These are phyloP conservation scores for Atherinomorus stipes DNA, from an alignment of 2,113 vertebrate species.

Conservation along the genomic window DNA sequence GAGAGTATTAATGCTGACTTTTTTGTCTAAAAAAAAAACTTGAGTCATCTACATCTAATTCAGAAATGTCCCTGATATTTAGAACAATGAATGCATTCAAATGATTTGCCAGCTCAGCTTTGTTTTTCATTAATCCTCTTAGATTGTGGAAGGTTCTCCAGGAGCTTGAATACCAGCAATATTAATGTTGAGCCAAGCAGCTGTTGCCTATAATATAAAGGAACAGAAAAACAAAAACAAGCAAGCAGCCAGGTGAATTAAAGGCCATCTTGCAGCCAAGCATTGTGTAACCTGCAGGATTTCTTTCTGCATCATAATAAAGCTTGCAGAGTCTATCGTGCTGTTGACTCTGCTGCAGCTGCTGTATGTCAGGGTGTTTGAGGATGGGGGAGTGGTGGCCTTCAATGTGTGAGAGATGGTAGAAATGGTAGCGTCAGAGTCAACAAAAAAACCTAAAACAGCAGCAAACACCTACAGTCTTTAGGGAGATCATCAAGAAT, in stretches of 20 bases:
- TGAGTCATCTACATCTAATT: conserved; percentile 20
- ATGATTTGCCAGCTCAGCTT: conserved; percentile 13
- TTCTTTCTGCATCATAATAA: conserved; percentile 23
- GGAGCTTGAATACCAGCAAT: conserved; percentile 14
- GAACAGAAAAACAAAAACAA: neutral
- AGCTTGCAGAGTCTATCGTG: conserved; percentile 14
- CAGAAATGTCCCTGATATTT: conserved; percentile 29
- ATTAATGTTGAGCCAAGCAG: conserved; percentile 23
- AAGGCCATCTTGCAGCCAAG: conserved; percentile 4
- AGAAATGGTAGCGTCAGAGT: conserved; percentile 1
- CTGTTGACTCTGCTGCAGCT: neutral
- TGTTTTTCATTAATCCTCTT: conserved; percentile 61
- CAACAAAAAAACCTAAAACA: conserved; percentile 25
- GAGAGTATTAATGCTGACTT: neutral
- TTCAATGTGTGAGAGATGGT: conserved; percentile 13
- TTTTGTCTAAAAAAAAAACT: conserved; percentile 3
- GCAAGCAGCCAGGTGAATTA: conserved; percentile 29
- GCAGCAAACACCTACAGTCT: conserved; percentile 14
- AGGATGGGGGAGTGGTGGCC: neutral
- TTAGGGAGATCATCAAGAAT: conserved; percentile 15
- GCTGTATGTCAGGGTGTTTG: no score
- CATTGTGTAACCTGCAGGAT: conserved; percentile 9
- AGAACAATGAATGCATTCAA: neutral
- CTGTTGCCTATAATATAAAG: conserved; percentile 27
- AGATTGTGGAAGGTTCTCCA: conserved; percentile 7